Percentiles rank a stretch among this genome's conserved stretches.
Conservation (phyloP, 2,797 vertebrate species). For the Platyrinchus mystaceus region DNA sequence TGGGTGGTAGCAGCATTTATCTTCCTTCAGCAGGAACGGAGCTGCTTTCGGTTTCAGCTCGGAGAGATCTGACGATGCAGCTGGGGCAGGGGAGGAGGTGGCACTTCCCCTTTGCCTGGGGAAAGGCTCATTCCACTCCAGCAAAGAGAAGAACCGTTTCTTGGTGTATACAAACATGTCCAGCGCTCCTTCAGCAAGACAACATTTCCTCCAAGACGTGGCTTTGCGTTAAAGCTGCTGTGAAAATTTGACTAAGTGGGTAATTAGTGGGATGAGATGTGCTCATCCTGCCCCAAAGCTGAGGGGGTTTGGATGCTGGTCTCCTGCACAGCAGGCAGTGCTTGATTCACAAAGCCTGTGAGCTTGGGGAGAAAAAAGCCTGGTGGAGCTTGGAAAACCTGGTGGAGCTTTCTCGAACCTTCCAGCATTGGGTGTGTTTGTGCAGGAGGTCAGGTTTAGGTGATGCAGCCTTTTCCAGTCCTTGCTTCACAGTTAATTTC, state of each 20-base stretch:
- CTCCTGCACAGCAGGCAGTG: not conserved
- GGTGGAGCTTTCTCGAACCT: not conserved
- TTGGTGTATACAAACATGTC: rapidly evolving
- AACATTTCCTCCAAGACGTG: not conserved
- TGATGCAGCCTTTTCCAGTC: not conserved
- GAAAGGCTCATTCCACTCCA: not conserved
- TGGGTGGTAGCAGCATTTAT: slow-evolving; percentile 34
- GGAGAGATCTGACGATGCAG: not conserved
- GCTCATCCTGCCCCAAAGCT: not conserved
- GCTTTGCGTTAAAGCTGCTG: rapidly evolving
- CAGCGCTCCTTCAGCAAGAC: rapidly evolving
- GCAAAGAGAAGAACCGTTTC: not conserved
- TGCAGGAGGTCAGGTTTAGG: not conserved
- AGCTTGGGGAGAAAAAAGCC: not conserved
- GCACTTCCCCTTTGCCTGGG: not conserved
- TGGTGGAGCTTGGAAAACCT: rapidly evolving
- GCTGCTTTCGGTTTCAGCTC: not conserved
- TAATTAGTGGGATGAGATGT: rapidly evolving
- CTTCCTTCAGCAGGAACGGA: not conserved
- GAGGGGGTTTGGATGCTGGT: not conserved
- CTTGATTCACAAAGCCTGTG: rapidly evolving
- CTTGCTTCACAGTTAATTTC: not conserved
- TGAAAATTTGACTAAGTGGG: not conserved
- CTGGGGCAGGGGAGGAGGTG: not conserved
- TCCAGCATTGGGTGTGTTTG: rapidly evolving